phyloP scores from a whole-genome alignment of 2,888 invertebrate species.

The Drosophila quinaria region DNA sequence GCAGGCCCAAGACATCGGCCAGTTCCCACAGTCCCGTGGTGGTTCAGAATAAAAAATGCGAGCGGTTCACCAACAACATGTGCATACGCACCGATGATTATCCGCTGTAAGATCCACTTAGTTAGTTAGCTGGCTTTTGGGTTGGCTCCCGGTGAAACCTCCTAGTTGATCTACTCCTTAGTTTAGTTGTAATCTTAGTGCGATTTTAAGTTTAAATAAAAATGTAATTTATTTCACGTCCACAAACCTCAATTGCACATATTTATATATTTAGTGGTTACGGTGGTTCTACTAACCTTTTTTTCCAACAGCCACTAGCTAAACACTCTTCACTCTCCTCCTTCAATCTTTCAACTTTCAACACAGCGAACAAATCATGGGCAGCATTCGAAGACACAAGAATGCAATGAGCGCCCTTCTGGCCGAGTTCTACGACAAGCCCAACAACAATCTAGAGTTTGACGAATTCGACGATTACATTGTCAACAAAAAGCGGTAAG shows the following conservation, averaged over 20 bases:
- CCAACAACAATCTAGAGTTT: conserved; percentile 81
- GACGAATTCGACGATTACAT: conserved; percentile 84
- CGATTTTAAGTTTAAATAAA: conserved; percentile 56
- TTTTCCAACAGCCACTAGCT: conserved; percentile 11
- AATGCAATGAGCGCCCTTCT: conserved; percentile 90
- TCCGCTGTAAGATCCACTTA: conserved; percentile 89
- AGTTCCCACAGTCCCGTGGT: conserved; percentile 77
- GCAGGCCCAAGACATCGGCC: conserved; percentile 79
- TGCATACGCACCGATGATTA: conserved; percentile 91
- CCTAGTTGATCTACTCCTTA: conserved; percentile 16
- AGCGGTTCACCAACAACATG: conserved; percentile 90
- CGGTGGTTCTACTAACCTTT: conserved; percentile 37
- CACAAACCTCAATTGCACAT: conserved; percentile 51
- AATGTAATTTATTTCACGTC: conserved; percentile 58
- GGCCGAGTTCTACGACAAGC: conserved; percentile 89
- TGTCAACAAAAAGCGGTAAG: conserved; percentile 80
- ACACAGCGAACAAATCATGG: conserved; percentile 89
- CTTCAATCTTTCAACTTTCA: conserved; percentile 9
- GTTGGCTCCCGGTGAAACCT: conserved; percentile 15
- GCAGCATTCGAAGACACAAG: conserved; percentile 89
- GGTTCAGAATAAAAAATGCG: conserved; percentile 86
- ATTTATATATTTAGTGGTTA: conserved; percentile 58
- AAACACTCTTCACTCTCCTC: conserved; percentile 16
- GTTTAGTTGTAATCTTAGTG: conserved; percentile 37
- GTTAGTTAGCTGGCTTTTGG: conserved; percentile 47